phyloP scores from a whole-genome alignment of 1,140 invertebrate genomes.

The Neelides sp. region DNA sequence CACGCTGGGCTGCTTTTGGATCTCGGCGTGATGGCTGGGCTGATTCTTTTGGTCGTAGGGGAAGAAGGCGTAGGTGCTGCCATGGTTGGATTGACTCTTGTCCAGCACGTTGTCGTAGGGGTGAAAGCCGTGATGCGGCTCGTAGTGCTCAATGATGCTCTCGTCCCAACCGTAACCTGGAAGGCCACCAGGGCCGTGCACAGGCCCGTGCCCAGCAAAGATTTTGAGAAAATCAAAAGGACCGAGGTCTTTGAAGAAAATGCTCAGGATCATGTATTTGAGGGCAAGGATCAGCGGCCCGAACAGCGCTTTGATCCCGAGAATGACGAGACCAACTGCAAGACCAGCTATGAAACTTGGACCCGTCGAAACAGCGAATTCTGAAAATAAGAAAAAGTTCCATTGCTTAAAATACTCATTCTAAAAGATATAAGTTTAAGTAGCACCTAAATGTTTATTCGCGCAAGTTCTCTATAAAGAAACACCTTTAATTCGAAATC shows the following conservation, averaged over 20 bases:
- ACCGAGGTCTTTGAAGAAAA: conserved; percentile 23
- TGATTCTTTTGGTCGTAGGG: neutral
- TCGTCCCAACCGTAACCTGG: neutral
- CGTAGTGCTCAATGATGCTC: conserved; percentile 14
- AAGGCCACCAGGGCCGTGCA: neutral
- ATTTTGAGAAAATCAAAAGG: conserved; percentile 27
- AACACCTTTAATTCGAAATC: too few relatives aligned
- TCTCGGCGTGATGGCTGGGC: neutral
- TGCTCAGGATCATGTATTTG: conserved; percentile 24
- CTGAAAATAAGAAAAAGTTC: conserved; percentile 19
- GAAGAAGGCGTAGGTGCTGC: neutral
- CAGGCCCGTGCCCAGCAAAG: neutral
- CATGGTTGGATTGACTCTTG: conserved; percentile 2
- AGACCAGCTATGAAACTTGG: conserved; percentile 30
- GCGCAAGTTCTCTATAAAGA: too few relatives aligned
- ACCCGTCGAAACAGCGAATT: conserved; percentile 30
- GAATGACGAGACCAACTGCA: conserved; percentile 24
- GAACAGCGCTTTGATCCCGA: conserved; percentile 27
- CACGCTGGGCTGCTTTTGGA: neutral
- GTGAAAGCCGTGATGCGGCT: conserved; percentile 19
- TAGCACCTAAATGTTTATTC: neutral
- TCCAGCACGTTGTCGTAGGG: conserved; percentile 12
- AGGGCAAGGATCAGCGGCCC: conserved; percentile 26
- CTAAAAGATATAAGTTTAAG: neutral
- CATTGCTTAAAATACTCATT: neutral